Base-by-base conservation (phyloP, 2,888 invertebrate species). In the Troglohyphantes excavatus region DNA sequence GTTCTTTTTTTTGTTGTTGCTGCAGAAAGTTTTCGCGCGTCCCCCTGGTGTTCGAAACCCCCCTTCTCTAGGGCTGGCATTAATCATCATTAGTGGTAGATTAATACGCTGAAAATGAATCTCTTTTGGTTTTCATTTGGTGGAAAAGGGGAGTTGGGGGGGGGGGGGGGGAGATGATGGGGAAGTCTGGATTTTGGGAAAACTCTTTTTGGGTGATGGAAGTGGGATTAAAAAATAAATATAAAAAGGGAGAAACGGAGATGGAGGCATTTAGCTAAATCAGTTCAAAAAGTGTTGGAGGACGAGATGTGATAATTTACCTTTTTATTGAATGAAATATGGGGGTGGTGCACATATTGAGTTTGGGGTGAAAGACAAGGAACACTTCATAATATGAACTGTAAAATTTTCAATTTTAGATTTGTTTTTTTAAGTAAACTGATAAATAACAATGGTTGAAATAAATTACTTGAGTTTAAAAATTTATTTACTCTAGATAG, bases 41-140 rank as follows among this genome's bases (percentile, higher is more conserved):
- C 27, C 75, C 84, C 61, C 78, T 70, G 75, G 67, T 29, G 78
- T 33, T 33, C 27, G 6, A n/a, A n/a, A n/a, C 23, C 72, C 72
- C 73, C 65, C 68, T n/a, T 33, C 70, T 79, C 59, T 68, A 39
- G 26, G 27, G 82, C 59, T 67, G 26, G 88, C 88, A 88, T 88
- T 88, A 88, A 88, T 88, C 88, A 88, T 88, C 88, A 88, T 88
- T 88, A 88, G 88, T 82, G 88, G 88, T 88, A 88, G 82, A 88
- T 88, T 88, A 88, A 88, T 88, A 88, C 82, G 68, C 75, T 88
- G 88, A 88, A 88, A 88, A 88, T 88, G 88, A 88, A 88, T 88
- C 88, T 75, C 70, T 53, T 29, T 23, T 29, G 46, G 19, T 26
- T 29, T 68, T n/a, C 19, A 43, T 46, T 21, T 9, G 63, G 17